These are phyloP conservation scores for Lordiphosa clarofinis DNA, from an alignment of 1,140 invertebrate genomes.

Conservation along the genomic window DNA sequence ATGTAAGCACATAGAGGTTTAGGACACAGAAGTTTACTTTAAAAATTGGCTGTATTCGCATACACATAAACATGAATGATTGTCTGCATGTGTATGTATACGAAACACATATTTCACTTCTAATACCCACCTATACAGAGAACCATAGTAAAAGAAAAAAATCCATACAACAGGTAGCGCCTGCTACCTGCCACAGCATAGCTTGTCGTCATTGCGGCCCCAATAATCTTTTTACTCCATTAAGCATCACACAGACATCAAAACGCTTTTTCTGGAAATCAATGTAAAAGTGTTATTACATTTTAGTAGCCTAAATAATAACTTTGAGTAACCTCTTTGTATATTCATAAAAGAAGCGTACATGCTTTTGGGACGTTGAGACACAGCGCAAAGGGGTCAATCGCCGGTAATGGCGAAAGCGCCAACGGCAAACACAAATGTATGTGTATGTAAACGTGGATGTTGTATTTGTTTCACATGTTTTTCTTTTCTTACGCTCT, in stretches of 20 bases:
- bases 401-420: conserved; percentile 20
- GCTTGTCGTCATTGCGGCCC: conserved; percentile 2
- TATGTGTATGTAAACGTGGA: background rate
- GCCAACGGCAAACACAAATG: conserved; percentile 5
- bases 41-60: background rate
- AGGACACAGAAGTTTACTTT: too few species aligned
- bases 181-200: background rate
- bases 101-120: too few species aligned
- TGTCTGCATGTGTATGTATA: background rate
- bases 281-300: background rate
- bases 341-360: conserved; percentile 2
- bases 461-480: conserved; percentile 5
- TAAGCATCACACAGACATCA: conserved; percentile 2
- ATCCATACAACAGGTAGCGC: conserved; percentile 9
- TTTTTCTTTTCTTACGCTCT: background rate
- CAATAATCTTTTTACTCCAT: background rate
- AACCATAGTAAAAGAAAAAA: conserved; percentile 1
- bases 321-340: background rate
- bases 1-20: too few species aligned
- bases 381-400: conserved; percentile 3
- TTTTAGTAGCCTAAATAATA: conserved; percentile 2
- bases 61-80: background rate
- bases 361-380: background rate
- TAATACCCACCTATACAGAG: conserved; percentile 8
- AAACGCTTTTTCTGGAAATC: background rate